A percentile compares a stretch with the other conserved stretches of the same genome.
Conservation (phyloP, 2,888 invertebrate species). For the Pyrrhia umbra region DNA sequence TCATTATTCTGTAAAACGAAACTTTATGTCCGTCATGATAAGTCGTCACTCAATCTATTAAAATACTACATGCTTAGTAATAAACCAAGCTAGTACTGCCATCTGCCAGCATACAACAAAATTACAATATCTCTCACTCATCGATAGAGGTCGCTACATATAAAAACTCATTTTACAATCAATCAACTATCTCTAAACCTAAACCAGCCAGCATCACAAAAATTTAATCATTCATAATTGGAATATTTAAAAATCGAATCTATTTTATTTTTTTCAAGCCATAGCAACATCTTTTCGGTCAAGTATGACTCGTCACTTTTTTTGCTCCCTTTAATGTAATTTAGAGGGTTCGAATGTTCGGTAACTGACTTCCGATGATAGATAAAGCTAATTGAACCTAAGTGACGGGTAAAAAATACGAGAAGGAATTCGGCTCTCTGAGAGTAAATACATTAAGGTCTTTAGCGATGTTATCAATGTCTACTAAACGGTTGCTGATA, state of each 20-base stretch:
- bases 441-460: constrained; percentile 18
- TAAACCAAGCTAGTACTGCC: constrained; percentile 29
- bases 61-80: neutral
- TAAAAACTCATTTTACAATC: neutral
- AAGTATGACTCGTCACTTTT: constrained; percentile 67
- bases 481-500: neutral
- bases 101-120: constrained; percentile 18
- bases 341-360: constrained; percentile 66
- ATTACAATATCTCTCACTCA: neutral
- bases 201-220: constrained; percentile 20
- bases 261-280: constrained; percentile 38
- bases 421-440: constrained; percentile 23
- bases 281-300: constrained; percentile 18
- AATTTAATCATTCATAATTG: constrained; percentile 39
- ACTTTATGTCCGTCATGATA: too few species aligned
- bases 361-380: constrained; percentile 66
- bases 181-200: constrained; percentile 15
- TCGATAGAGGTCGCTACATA: constrained; percentile 45
- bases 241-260: constrained; percentile 51
- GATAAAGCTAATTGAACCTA: constrained; percentile 73
- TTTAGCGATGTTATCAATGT: constrained; percentile 15
- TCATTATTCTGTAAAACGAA: too few species aligned
- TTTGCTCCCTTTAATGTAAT: constrained; percentile 69
- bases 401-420: constrained; percentile 57
- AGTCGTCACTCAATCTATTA: neutral